Evolutionary conservation across 2,888 invertebrate species (phyloP).

Genomic region (Hirtodrosophila duncani): DNA sequence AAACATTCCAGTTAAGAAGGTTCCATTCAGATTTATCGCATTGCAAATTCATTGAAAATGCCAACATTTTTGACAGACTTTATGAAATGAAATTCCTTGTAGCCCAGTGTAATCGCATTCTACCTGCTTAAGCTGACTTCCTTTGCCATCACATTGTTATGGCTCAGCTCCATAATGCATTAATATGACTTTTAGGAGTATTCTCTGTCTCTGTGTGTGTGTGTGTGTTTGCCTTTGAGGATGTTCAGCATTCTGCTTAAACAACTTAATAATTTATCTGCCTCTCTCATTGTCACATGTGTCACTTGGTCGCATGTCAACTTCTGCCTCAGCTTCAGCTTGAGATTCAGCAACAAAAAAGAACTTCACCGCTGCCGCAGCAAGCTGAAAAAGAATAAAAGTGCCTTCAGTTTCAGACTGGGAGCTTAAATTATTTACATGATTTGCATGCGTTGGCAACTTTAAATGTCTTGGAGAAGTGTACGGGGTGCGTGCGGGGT

Average conservation of each 20-base stretch:
- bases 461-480: conserved; percentile 49
- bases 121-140: no score
- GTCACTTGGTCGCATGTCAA: conserved; percentile 29
- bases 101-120: no score
- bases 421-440: conserved; percentile 63
- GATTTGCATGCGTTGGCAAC: conserved; percentile 66
- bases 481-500: conserved; percentile 30
- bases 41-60: no score
- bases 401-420: no score
- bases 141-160: no score
- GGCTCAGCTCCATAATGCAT: no score
- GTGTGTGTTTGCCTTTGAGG: conserved; percentile 37
- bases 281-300: conserved; percentile 42
- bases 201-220: neutral
- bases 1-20: no score
- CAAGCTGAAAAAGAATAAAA: no score
- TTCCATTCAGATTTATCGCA: no score
- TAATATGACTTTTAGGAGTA: conserved; percentile 31
- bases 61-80: no score
- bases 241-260: conserved; percentile 45
- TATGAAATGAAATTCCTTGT: no score
- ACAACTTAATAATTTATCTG: conserved; percentile 66
- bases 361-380: neutral
- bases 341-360: conserved; percentile 1
- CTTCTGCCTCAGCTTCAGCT: conserved; percentile 3